These are phyloP conservation scores for Phalacrocorax carbo DNA, from an alignment of 2,113 vertebrate species.

Conservation along the genomic window DNA sequence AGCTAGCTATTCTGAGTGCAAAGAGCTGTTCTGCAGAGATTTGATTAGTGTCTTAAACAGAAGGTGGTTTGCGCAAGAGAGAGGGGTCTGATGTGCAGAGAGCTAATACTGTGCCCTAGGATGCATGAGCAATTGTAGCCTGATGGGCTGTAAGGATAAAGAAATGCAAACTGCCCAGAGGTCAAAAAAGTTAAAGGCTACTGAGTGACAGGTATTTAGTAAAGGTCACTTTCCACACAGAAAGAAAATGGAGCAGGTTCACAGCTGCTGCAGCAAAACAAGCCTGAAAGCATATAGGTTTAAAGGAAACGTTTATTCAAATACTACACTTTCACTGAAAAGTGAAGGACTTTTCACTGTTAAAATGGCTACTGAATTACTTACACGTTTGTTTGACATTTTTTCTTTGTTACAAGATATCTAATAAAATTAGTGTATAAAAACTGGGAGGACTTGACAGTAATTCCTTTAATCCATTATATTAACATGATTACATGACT, in stretches of 20 bases:
- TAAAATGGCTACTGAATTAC: background rate
- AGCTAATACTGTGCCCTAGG: background rate
- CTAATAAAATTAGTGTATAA: slow-evolving; percentile 34
- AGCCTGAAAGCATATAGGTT: background rate
- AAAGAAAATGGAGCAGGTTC: background rate
- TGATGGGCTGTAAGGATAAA: background rate
- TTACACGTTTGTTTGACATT: background rate
- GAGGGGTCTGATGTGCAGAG: background rate
- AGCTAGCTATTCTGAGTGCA: background rate
- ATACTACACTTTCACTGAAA: background rate
- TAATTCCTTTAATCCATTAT: background rate
- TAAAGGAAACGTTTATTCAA: background rate
- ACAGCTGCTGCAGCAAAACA: background rate
- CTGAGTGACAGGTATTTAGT: background rate
- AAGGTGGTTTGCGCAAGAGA: background rate
- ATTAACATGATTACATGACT: background rate
- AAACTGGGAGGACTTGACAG: background rate
- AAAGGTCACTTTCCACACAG: background rate
- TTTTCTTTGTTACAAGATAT: slow-evolving; percentile 3
- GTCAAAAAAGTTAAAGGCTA: background rate
- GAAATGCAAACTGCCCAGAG: background rate
- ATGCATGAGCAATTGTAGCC: background rate
- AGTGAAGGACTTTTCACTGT: background rate
- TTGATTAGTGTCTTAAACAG: background rate
- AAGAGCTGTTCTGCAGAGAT: background rate